Evolutionary conservation across 2,888 invertebrate genomes (phyloP), one percentile per base, ranked within the genome.

Genomic region (Sturmia bella): DNA sequence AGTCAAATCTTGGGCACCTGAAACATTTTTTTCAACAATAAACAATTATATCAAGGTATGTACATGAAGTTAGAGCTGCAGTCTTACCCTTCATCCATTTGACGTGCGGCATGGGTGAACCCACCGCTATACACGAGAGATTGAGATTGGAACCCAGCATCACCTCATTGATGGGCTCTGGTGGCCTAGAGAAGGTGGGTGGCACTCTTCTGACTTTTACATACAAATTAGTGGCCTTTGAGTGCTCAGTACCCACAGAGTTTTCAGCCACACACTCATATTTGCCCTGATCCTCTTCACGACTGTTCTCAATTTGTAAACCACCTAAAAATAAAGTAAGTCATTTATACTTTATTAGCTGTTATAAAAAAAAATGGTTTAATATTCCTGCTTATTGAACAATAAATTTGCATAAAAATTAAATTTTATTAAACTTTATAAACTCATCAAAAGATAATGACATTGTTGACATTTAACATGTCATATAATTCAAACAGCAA

Each of bases 241-340:
- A 98, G 90, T 97, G 97, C 89, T 97, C 97, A 0, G 98, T 97
- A 73, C 98, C 99, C 77, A 96, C 95, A 3, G 95, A 93, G 91
- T 98, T 99, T 89, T 97, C 97, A 0, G 98, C 98, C 54, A 98
- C 96, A 90, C 99, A 99, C 91, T 98, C 98, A 91, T 98, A 99
- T 91, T 97, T 97, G 68, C 98, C 98, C 89, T 97, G 96, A 92
- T 99, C 98, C 86, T 95, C 95, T 88, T 96, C 96, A 87, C 96
- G 96, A 86, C 97, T 97, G 90, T 95, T 95, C 86, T 95, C 95
- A 87, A 99, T 98, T 92, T 97, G 97, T 85, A 99, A 92, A 59
- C 90, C 89, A 83, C 91, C 91, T 91, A 78, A 11, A 77, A 64
- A n/a, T 37, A 45, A 43, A 39, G 48, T 48, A 54, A 11, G 48